Base-by-base conservation (phyloP, 2,113 vertebrate species). In the Labeo rohita region DNA sequence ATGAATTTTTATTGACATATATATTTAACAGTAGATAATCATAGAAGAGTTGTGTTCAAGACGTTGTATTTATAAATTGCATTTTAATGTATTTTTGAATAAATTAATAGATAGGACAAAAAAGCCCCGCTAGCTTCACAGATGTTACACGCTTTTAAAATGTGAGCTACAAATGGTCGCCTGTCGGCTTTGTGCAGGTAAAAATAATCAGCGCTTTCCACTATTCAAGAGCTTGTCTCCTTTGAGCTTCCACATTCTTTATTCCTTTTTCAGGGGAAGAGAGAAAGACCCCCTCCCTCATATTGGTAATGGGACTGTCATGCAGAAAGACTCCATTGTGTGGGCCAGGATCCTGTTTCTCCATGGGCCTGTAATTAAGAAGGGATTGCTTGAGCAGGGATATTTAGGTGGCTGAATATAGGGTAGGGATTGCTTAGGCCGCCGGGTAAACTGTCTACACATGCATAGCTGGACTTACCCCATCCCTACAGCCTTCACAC, bases 311-410 rank as follows among this genome's bases (percentile, higher is more conserved):
- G 92, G 88, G 91, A 92, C 93, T 90, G 93, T 94, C 93, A 92
- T 92, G 92, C 92, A 94, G 94, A 95, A 95, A 93, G 93, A 93
- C 92, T 92, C 92, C 80, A 93, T 95, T 95, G 93, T 94, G 86
- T 90, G 39, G 89, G 45, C 45, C 88, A 84, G 90, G 92, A 93
- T 95, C 93, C 85, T 84, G 88, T 94, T 96, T 95, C 93, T 91
- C 82, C 89, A 84, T 87, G 91, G 92, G 89, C 90, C 91, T 94
- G 93, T 95, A 93, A 94, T 95, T 94, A 95, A 94, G 93, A 94
- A 93, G 91, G 91, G 92, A 89, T 93, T 92, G 92, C 90, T 87
- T 86, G 88, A 87, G 79, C 79, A 77, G 75, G 82, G 86, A 86
- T 76, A 85, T 87, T 90, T 87, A 63, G 68, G 72, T 73, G 78